Percentiles rank a stretch among this genome's conserved stretches.
These are phyloP conservation scores for Drosophila teissieri DNA, from an alignment of 1,140 invertebrate genomes.

Conservation along the genomic window DNA sequence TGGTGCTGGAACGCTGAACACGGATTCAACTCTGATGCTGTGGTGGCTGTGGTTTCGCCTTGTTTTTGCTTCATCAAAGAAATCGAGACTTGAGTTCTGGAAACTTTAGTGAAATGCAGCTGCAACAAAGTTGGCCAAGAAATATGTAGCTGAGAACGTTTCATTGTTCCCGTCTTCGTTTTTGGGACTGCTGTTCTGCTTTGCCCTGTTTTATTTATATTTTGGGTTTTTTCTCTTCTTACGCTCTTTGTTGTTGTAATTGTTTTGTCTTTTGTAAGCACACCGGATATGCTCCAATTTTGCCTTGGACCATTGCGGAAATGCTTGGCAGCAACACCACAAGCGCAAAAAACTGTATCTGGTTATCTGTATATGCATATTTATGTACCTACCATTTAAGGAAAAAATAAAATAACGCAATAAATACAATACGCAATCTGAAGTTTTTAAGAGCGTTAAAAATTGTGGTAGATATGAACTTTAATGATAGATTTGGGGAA, in stretches of 20 bases:
- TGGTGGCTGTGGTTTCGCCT: slow-evolving; percentile 44
- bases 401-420: background rate
- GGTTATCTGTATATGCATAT: slow-evolving; percentile 12
- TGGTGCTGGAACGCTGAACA: slow-evolving; percentile 31
- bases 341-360: slow-evolving; percentile 26
- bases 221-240: slow-evolving; percentile 11
- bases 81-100: slow-evolving; percentile 66
- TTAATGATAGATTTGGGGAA: too few species aligned
- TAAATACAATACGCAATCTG: too few species aligned
- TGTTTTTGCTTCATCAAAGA: slow-evolving; percentile 65
- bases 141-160: slow-evolving; percentile 43
- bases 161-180: slow-evolving; percentile 32
- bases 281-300: slow-evolving; percentile 80
- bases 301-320: slow-evolving; percentile 62
- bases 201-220: slow-evolving; percentile 49
- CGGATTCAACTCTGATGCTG: slow-evolving; percentile 44
- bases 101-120: slow-evolving; percentile 71
- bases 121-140: slow-evolving; percentile 63
- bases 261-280: slow-evolving; percentile 58
- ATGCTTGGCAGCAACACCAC: slow-evolving; percentile 55
- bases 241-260: slow-evolving; percentile 17
- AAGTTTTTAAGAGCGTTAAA: background rate
- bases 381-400: slow-evolving; percentile 12
- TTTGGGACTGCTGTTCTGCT: slow-evolving; percentile 29
- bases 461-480: too few species aligned